Evolutionary conservation across 1,140 invertebrate genomes (phyloP), one percentile per base, ranked within the genome.

Genomic region (Ostrea edulis): DNA sequence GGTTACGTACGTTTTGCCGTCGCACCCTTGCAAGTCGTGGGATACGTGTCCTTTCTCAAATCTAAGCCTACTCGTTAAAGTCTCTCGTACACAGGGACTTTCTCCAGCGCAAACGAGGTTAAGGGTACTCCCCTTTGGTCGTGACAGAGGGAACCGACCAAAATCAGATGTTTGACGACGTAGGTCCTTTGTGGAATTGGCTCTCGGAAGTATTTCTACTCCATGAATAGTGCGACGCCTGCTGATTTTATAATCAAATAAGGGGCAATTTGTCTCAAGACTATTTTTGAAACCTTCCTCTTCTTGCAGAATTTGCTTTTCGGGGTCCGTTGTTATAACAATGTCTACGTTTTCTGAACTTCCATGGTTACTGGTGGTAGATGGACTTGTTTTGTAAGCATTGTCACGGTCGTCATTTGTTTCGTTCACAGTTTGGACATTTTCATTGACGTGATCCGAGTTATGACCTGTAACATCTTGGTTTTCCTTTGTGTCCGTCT

Each of bases 1-100:
- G 11, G 92, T 93, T 55, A 92, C n/a, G 55, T 93, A 93, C 7
- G 89, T 84, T 14, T 90, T 54, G 0, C 77, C 87, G 22, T 89
- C 89, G 35, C 88, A 86, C 1, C 88, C 83, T 11, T 54, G 77
- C 11, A 55, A 44, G 0, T 90, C 89, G 71, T 92, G 92, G 8
- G 84, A 65, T 25, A 82, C 58, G 81, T 92, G 92, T 8, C 85
- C 82, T 68, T 89, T 90, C 54, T 91, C 92, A 83, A 90, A 90
- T 54, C 91, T 88, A 51, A 89, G 58, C 12, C 92, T 62, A 84
- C 91, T 92, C 1, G 90, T 85, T n/a, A 90, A 7, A 20, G 89
- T 92, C 44, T 92, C 90, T n/a, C 89, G 71, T 4, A 89, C 68
- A n/a, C 82, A 54, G 52, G 52, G 85, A 20, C 86, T 86, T 29